phyloP scores from a whole-genome alignment of 1,140 invertebrate species.

The Adoxophyes honmai region DNA sequence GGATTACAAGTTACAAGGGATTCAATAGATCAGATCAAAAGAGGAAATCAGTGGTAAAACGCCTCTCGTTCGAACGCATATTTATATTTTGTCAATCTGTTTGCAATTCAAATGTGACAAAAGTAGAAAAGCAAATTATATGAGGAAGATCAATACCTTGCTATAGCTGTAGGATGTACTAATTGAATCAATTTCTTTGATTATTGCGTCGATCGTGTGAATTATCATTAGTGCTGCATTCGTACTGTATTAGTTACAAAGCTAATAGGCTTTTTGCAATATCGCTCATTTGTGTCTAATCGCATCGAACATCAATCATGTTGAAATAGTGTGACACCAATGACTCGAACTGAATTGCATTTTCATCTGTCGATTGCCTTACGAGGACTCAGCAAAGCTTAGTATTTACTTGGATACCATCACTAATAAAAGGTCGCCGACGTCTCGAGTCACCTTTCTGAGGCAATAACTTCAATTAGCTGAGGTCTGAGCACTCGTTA shows the following conservation, averaged over 20 bases:
- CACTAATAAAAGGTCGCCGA: conserved; percentile 34
- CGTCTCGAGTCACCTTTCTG: conserved; percentile 24
- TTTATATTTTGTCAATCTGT: too few relatives aligned
- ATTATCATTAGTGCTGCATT: too few relatives aligned
- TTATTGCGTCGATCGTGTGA: too few relatives aligned
- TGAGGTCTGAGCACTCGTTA: conserved; percentile 42
- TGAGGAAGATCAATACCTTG: too few relatives aligned
- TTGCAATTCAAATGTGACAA: too few relatives aligned
- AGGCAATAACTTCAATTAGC: conserved; percentile 58
- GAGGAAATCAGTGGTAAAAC: too few relatives aligned
- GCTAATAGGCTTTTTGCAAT: conserved; percentile 8
- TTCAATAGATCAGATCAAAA: too few relatives aligned
- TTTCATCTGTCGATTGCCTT: background rate
- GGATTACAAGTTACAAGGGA: too few relatives aligned
- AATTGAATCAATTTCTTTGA: too few relatives aligned
- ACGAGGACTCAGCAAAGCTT: background rate
- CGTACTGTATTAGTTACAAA: background rate
- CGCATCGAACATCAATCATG: conserved; percentile 1
- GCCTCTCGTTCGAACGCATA: too few relatives aligned
- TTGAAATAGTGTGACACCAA: background rate
- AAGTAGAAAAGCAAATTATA: too few relatives aligned
- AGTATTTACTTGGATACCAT: conserved; percentile 32
- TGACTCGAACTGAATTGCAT: background rate
- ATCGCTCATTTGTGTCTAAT: conserved; percentile 8
- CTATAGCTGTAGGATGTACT: too few relatives aligned